phyloP scores from a whole-genome alignment of 1,140 invertebrate genomes.

The silkworm (Bombyx mori) region DNA sequence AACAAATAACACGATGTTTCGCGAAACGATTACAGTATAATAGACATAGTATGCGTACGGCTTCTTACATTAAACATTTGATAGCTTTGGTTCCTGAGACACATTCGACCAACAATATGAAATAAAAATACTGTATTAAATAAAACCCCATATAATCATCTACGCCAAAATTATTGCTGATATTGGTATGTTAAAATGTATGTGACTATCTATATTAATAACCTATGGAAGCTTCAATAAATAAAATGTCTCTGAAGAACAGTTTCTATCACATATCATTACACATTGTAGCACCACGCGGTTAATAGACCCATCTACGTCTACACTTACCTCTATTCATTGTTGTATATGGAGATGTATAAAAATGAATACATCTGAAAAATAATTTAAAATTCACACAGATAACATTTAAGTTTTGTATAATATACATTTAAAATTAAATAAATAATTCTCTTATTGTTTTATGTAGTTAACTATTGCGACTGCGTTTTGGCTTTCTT shows the following conservation, averaged over 20 bases:
- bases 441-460: constrained; percentile 64
- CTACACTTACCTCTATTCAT: constrained; percentile 67
- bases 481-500: constrained; percentile 57
- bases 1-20: too few relatives aligned
- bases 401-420: constrained; percentile 57
- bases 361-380: constrained; percentile 71
- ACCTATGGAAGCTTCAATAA: constrained; percentile 66
- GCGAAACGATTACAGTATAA: constrained; percentile 8
- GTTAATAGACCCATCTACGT: constrained; percentile 68
- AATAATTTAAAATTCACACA: constrained; percentile 65
- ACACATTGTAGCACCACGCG: constrained; percentile 68
- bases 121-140: constrained; percentile 40
- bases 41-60: constrained; percentile 9
- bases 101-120: constrained; percentile 33
- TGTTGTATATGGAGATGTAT: constrained; percentile 68
- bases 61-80: constrained; percentile 23
- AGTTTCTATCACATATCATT: constrained; percentile 69
- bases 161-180: constrained; percentile 59
- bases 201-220: constrained; percentile 43
- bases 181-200: constrained; percentile 44
- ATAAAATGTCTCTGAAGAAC: constrained; percentile 68
- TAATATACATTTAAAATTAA: constrained; percentile 68
- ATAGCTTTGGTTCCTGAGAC: constrained; percentile 42
- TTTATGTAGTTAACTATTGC: constrained; percentile 58
- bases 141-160: constrained; percentile 35